These are phyloP conservation scores for Brachypterus glaber DNA, from an alignment of 2,888 invertebrate genomes.

Conservation along the genomic window DNA sequence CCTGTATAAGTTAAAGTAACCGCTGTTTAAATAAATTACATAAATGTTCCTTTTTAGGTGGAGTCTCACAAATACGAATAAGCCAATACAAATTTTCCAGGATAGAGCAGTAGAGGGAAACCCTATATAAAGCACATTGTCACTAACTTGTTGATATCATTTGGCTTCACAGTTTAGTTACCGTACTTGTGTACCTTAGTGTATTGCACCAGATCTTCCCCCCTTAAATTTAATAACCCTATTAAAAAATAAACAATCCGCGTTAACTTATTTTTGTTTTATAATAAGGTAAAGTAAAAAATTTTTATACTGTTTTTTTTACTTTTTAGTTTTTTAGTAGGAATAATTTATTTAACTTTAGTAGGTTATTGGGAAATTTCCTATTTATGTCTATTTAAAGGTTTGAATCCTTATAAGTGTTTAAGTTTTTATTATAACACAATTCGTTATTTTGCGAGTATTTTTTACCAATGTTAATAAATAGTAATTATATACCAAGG, in stretches of 20 bases:
- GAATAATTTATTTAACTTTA: background rate
- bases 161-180: constrained; percentile 36
- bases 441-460: constrained; percentile 6
- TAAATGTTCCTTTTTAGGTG: too few relatives aligned
- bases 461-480: background rate
- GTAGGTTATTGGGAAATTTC: too few relatives aligned
- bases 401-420: constrained; percentile 6
- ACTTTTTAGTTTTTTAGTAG: background rate
- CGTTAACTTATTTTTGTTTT: background rate
- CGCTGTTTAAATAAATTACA: too few relatives aligned
- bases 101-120: constrained; percentile 30
- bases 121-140: constrained; percentile 38
- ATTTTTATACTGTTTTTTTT: background rate
- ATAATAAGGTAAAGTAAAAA: background rate
- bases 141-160: constrained; percentile 39
- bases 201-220: too few relatives aligned
- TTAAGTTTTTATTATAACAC: constrained; percentile 11
- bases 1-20: too few relatives aligned
- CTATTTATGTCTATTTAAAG: too few relatives aligned
- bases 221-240: too few relatives aligned
- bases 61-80: too few relatives aligned
- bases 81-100: constrained; percentile 16
- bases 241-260: too few relatives aligned
- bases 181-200: constrained; percentile 18
- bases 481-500: too few relatives aligned